Evolutionary conservation across 2,888 invertebrate species (phyloP).

Genomic region (Acleris literana): DNA sequence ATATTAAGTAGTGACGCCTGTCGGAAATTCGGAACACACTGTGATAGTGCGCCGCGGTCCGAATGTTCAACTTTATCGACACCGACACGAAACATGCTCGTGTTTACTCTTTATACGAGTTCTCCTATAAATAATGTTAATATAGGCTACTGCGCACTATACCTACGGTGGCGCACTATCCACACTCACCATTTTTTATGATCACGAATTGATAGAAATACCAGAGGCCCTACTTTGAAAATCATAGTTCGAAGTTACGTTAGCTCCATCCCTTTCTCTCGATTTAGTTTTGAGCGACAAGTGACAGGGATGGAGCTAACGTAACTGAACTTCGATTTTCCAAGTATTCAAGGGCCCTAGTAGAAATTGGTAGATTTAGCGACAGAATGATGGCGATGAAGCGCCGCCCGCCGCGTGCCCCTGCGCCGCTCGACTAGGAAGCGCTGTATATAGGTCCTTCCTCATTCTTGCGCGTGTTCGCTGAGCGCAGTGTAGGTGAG

Average conservation of each 20-base stretch:
- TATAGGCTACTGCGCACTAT: conserved; percentile 22
- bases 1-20: conserved; percentile 38
- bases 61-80: conserved; percentile 41
- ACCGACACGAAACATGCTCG: conserved; percentile 12
- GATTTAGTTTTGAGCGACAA: no score
- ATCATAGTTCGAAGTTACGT: no score
- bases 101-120: no score
- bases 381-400: conserved; percentile 11
- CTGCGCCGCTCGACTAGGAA: conserved; percentile 59
- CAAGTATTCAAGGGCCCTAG: no score
- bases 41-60: conserved; percentile 45
- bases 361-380: neutral
- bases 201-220: neutral
- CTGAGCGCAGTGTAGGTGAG: conserved; percentile 59
- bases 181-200: no score
- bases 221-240: no score
- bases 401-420: conserved; percentile 7
- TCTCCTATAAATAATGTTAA: conserved; percentile 25
- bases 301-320: no score
- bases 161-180: no score
- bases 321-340: no score
- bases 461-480: conserved; percentile 68
- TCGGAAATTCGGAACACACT: conserved; percentile 54
- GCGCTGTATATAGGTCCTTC: conserved; percentile 61
- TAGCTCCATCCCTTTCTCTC: no score